Percentiles rank a stretch among this genome's conserved stretches.
Conservation (phyloP, 92 coral and sea anemone species). For the Phenganax subtilis region DNA sequence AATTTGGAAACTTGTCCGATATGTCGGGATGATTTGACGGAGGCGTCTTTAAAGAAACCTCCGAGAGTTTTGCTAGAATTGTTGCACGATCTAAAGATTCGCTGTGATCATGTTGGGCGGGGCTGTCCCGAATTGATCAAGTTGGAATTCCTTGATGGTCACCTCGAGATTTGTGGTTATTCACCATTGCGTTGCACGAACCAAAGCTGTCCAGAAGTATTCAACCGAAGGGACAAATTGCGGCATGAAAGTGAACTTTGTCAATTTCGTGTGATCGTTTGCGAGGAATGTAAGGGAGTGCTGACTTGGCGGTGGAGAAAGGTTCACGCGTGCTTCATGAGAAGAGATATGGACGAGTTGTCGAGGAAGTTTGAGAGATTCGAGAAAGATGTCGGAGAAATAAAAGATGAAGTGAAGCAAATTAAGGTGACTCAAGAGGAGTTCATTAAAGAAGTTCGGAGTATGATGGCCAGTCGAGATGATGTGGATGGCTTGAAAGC, state of each 20-base stretch:
- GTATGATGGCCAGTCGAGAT: slow-evolving; percentile 1
- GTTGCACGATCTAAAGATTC: slow-evolving; percentile 61
- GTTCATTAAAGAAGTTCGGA: background rate
- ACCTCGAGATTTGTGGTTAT: slow-evolving; percentile 78
- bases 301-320: background rate
- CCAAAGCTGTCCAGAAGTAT: background rate
- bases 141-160: slow-evolving; percentile 64
- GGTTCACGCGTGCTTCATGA: background rate
- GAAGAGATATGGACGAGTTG: slow-evolving; percentile 1
- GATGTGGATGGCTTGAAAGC: background rate
- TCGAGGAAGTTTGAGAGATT: too few relatives aligned
- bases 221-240: slow-evolving; percentile 5
- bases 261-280: slow-evolving; percentile 8
- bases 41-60: slow-evolving; percentile 76
- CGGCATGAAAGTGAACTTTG: slow-evolving; percentile 18
- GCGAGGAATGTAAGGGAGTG: background rate
- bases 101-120: slow-evolving; percentile 69
- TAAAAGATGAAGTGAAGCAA: background rate
- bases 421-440: background rate
- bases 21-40: slow-evolving; percentile 80
- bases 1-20: slow-evolving; percentile 50
- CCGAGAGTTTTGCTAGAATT: slow-evolving; percentile 81
- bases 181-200: slow-evolving; percentile 52
- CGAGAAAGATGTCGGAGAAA: background rate
- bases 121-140: slow-evolving; percentile 67